Evolutionary conservation across 2,113 vertebrate species (phyloP).

Genomic region (Hippocampus comes): DNA sequence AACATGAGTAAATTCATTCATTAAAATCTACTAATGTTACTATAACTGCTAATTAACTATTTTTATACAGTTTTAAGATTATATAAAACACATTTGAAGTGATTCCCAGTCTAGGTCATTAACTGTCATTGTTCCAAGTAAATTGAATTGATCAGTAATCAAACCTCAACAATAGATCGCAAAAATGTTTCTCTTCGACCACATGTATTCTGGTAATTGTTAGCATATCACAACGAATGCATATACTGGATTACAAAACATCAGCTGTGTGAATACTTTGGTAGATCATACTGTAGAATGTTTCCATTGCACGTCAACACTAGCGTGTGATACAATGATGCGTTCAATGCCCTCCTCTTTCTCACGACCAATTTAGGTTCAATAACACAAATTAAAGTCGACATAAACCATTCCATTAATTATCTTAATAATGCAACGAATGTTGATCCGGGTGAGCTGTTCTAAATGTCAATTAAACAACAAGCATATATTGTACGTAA

Average conservation of each 20-base stretch:
- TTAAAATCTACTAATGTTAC: no score
- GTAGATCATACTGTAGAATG: neutral
- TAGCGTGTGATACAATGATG: neutral
- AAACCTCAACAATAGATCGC: neutral
- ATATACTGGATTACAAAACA: neutral
- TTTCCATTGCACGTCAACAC: neutral
- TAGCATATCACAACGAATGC: neutral
- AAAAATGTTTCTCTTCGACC: neutral
- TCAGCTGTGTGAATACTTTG: neutral
- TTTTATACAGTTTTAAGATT: neutral
- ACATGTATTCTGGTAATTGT: neutral
- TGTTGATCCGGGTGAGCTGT: neutral
- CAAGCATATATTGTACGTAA: neutral
- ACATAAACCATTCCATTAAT: neutral
- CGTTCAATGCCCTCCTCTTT: constrained; percentile 3
- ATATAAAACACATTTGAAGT: neutral
- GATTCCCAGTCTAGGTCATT: neutral
- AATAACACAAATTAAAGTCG: neutral
- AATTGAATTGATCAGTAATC: neutral
- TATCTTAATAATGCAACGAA: neutral
- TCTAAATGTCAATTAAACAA: neutral
- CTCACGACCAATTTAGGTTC: neutral
- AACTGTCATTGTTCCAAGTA: neutral
- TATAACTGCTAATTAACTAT: no score
- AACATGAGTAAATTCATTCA: no score